Evolutionary conservation across 2,113 vertebrate genomes (phyloP).

Genomic region (Brachypteracias leptosomus): DNA sequence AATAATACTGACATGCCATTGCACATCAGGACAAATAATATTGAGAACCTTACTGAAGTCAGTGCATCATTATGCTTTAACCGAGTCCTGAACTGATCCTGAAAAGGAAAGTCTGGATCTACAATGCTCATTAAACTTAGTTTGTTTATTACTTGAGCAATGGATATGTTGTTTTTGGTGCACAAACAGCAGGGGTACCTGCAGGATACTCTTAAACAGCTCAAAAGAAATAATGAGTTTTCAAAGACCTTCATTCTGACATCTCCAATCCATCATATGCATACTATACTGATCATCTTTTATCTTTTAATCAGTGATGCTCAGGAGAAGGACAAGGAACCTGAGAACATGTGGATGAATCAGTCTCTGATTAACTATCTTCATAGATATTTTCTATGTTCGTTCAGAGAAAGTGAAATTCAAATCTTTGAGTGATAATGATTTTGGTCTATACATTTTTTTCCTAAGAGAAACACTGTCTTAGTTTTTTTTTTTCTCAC

Average conservation of each 20-base stretch:
- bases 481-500: not conserved
- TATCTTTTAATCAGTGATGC: not conserved
- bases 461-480: not conserved
- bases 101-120: not conserved
- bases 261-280: not conserved
- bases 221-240: slow-evolving; percentile 11
- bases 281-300: not conserved
- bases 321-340: not conserved
- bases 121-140: not conserved
- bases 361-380: not conserved
- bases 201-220: not conserved
- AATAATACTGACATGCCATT: not conserved
- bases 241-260: not conserved
- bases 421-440: not conserved
- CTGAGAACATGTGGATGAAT: not conserved
- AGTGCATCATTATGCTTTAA: not conserved
- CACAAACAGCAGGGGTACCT: not conserved
- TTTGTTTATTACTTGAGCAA: not conserved
- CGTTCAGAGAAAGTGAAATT: not conserved
- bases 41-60: not conserved
- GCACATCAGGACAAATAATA: not conserved
- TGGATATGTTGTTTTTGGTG: not conserved
- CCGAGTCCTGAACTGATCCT: not conserved
- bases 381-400: not conserved
- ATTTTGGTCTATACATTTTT: not conserved